Conservation (phyloP, 2,113 vertebrate species). For the Dipodomys spectabilis region DNA sequence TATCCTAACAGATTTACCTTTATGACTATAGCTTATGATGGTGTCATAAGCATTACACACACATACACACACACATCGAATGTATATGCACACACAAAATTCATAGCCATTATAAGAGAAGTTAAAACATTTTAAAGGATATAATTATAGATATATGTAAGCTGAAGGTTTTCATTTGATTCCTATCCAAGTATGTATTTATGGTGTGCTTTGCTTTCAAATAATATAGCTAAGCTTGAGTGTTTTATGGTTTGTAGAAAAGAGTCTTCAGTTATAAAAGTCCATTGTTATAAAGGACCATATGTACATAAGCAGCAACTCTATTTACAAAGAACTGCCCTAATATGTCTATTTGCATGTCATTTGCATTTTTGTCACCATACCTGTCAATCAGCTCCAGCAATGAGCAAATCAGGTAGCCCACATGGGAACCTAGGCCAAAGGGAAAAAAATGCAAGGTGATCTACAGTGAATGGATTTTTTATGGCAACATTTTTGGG, state of each 20-base stretch:
- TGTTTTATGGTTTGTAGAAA: conserved; percentile 55
- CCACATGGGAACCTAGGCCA: conserved; percentile 76
- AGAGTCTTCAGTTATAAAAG: conserved; percentile 41
- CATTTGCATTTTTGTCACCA: conserved; percentile 80
- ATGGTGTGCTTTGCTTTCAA: neutral
- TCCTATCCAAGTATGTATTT: conserved; percentile 32
- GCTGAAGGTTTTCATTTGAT: neutral
- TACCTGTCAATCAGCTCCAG: conserved; percentile 81
- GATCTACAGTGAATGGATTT: conserved; percentile 64
- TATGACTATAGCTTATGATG: neutral
- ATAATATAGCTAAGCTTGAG: conserved; percentile 8
- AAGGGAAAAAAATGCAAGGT: conserved; percentile 67
- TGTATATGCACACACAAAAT: neutral
- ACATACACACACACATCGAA: too few species aligned
- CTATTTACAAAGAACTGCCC: conserved; percentile 77
- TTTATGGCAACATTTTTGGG: conserved; percentile 32
- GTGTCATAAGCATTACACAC: neutral
- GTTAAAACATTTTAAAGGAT: neutral
- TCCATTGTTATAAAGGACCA: conserved; percentile 64
- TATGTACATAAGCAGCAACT: conserved; percentile 71
- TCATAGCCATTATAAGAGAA: neutral
- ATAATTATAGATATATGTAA: conserved; percentile 29
- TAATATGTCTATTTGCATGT: conserved; percentile 81
- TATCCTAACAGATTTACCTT: neutral
- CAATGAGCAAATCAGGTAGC: conserved; percentile 78